Evolutionary conservation across 2,113 vertebrate species (phyloP).

Genomic region (chimpanzee (Pan troglodytes)): NHGRI_mPanTro3-v2.1_pri NC_086016.1:35926501-35927000

Average conservation of each 20-base stretch:
- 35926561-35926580: not conserved
- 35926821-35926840: rapidly evolving
- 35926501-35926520: too few relatives aligned
- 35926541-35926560: not conserved
- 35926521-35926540: not conserved
- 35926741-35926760: not conserved
- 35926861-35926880: not conserved
- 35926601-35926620: not conserved
- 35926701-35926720: not conserved
- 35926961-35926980: too few relatives aligned
- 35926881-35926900: too few relatives aligned
- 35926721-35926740: not conserved
- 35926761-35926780: not conserved
- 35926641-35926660: not conserved
- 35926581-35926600: not conserved
- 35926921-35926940: not conserved
- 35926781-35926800: not conserved
- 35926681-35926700: not conserved
- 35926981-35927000: too few relatives aligned
- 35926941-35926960: not conserved
- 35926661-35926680: not conserved
- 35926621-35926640: too few relatives aligned
- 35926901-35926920: not conserved
- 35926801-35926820: rapidly evolving
- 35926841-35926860: not conserved